A percentile compares a stretch with the other conserved stretches of the same genome.
Evolutionary conservation across 1,140 invertebrate species (phyloP).

Genomic region (Cepaea nemoralis): DNA sequence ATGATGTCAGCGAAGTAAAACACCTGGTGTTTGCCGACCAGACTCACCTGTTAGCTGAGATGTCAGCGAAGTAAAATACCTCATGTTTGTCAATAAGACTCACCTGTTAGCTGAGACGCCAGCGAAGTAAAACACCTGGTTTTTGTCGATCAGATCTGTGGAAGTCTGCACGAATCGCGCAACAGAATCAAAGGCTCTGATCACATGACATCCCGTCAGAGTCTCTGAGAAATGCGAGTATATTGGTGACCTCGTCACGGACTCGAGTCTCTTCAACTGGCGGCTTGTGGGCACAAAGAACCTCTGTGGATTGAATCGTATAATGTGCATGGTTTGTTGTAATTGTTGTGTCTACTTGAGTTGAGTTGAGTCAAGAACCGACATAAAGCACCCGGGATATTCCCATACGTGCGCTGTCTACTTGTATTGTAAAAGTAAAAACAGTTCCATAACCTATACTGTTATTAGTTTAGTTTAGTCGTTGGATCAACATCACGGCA

Average conservation of each 20-base stretch:
- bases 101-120: conserved; percentile 62
- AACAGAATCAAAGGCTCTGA: conserved; percentile 73
- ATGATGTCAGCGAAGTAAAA: conserved; percentile 62
- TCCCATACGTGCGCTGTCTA: no score
- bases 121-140: conserved; percentile 62
- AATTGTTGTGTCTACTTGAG: no score
- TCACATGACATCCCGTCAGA: conserved; percentile 72
- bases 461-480: no score
- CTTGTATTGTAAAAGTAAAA: no score
- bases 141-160: conserved; percentile 64
- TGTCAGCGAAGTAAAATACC: conserved; percentile 59
- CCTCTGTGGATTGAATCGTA: conserved; percentile 82
- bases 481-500: no score
- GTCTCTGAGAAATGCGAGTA: conserved; percentile 74
- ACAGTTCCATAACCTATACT: no score
- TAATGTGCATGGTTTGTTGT: no score
- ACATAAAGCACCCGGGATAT: no score
- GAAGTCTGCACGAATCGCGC: conserved; percentile 72
- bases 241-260: conserved; percentile 72
- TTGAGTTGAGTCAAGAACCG: no score
- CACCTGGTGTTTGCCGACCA: conserved; percentile 61
- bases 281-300: conserved; percentile 88
- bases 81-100: conserved; percentile 61
- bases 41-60: conserved; percentile 61
- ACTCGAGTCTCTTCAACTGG: conserved; percentile 73